phyloP scores from a whole-genome alignment of 2,113 vertebrate genomes.

The human (Homo sapiens) region GRCh38 chrX:77727001-77727500 shows the following conservation, averaged over 20 bases:
- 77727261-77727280: too few relatives aligned
- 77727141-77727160: neutral
- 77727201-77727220: neutral
- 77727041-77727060: neutral
- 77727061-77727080: neutral
- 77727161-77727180: neutral
- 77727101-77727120: constrained; percentile 29
- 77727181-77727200: neutral
- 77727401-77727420: too few relatives aligned
- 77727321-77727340: too few relatives aligned
- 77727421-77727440: too few relatives aligned
- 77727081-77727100: neutral
- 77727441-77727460: too few relatives aligned
- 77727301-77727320: too few relatives aligned
- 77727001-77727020: neutral
- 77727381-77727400: too few relatives aligned
- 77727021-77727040: neutral
- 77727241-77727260: neutral
- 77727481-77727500: too few relatives aligned
- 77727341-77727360: too few relatives aligned
- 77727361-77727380: too few relatives aligned
- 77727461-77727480: too few relatives aligned
- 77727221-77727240: neutral
- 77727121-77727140: neutral
- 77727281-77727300: too few relatives aligned